A percentile compares a stretch with the other conserved stretches of the same genome.
These are phyloP conservation scores for Ovis aries DNA, from an alignment of 2,113 vertebrate species.

Conservation along the genomic window DNA sequence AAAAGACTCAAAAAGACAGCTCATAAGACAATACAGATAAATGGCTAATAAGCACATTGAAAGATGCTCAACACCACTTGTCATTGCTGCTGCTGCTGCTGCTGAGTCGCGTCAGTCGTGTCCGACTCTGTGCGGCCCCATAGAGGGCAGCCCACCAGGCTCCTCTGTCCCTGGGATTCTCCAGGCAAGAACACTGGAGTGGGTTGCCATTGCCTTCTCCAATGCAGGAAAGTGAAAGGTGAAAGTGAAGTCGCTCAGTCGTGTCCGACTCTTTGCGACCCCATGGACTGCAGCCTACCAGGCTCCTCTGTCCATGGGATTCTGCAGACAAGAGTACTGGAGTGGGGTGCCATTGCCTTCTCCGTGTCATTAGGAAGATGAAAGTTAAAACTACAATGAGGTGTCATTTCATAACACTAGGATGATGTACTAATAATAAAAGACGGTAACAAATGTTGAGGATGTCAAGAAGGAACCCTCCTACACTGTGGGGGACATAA, in stretches of 20 bases:
- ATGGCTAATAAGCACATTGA: not conserved
- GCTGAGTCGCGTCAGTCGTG: rapidly evolving
- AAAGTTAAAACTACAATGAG: not conserved
- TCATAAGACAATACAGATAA: not conserved
- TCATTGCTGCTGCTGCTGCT: not conserved
- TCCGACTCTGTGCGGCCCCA: rapidly evolving
- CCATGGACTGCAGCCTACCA: no score
- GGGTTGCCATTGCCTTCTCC: no score
- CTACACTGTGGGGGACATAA: rapidly evolving
- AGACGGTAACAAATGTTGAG: not conserved
- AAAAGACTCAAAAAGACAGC: not conserved
- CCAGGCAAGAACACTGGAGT: no score
- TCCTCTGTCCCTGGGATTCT: no score
- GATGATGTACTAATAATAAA: not conserved
- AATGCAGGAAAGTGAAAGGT: no score
- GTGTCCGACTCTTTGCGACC: no score
- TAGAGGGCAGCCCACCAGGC: no score
- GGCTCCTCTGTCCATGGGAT: rapidly evolving
- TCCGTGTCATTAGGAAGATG: not conserved
- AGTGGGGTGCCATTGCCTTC: not conserved
- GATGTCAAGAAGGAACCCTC: no score
- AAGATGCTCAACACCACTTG: not conserved
- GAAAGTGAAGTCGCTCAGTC: no score
- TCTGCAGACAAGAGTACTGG: not conserved
- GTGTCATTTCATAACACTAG: not conserved